These are phyloP conservation scores for Melolontha melolontha DNA, from an alignment of 2,888 invertebrate species.

Conservation along the genomic window DNA sequence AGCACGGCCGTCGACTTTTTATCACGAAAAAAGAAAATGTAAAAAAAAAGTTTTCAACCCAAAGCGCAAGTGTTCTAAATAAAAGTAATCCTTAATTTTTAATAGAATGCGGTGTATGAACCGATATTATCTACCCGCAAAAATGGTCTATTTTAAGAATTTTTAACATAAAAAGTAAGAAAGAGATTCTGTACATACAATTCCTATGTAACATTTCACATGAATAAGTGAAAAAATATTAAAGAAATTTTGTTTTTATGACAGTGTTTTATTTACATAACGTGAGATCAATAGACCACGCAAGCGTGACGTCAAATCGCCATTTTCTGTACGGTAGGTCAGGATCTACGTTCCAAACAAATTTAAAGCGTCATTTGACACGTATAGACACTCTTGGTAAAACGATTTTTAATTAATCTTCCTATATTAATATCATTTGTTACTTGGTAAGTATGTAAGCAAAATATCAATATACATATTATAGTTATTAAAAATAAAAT, in stretches of 20 bases:
- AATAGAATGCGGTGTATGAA: conserved; percentile 33
- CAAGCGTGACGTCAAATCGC: too few relatives aligned
- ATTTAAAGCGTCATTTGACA: too few relatives aligned
- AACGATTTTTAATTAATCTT: too few relatives aligned
- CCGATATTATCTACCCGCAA: conserved; percentile 11
- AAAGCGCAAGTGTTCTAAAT: conserved; percentile 44
- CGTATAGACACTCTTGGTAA: too few relatives aligned
- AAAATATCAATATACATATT: too few relatives aligned
- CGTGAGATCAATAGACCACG: too few relatives aligned
- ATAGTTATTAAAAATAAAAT: too few relatives aligned
- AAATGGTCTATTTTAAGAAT: conserved; percentile 44
- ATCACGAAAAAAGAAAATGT: conserved; percentile 23
- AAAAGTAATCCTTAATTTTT: conserved; percentile 39
- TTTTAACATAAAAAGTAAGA: conserved; percentile 37
- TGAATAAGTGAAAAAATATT: conserved; percentile 43
- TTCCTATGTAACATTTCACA: conserved; percentile 46
- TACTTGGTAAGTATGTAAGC: too few relatives aligned
- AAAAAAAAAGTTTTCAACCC: conserved; percentile 34
- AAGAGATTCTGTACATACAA: conserved; percentile 44
- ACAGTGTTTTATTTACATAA: conserved; percentile 20
- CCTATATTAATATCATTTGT: too few relatives aligned
- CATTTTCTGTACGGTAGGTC: too few relatives aligned
- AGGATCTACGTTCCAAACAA: too few relatives aligned
- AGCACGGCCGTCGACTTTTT: conserved; percentile 26
- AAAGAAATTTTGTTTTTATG: conserved; percentile 35